Evolutionary conservation across 2,113 vertebrate species (phyloP), one percentile per base, ranked within the genome.

Genomic region (Lucifuga dentata): DNA sequence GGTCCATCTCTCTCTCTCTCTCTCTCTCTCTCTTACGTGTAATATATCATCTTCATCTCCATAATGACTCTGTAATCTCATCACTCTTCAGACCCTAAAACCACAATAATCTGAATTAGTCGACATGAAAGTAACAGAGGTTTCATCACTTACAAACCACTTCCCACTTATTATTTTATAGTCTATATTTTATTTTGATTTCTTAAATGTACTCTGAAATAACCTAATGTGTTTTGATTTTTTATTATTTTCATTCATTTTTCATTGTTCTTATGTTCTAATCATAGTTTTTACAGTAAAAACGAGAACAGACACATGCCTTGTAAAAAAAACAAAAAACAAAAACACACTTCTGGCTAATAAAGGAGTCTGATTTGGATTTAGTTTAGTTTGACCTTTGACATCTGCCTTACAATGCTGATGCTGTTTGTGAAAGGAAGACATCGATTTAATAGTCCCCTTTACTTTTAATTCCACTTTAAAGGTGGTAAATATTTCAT

Each of bases 41-140:
- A 2, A 16, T 56, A 51, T 53, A 71, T 80, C 23, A 45, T 26
- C 41, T 21, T 36, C 11, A 19, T 63, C 46, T 81, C 58, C 71
- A 63, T 64, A 48, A 29, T 57, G 55, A 65, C 53, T 61, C 62
- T 67, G 36, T 48, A 3, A 68, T 57, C 59, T 65, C 68, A 72
- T 68, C 24, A 65, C 64, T 61, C 68, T 57, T 56, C 65, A 49
- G 75, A 43, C 65, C 56, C 59, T 46, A 24, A 53, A 71, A 38
- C 24, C 40, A 56, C 46, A 1, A 15, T 3, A 0, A 11, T 21
- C 40, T 51, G 49, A 53, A 55, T 75, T 40, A 56, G 52, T 57
- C 40, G 29, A 26, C 23, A 1, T 60, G 21, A 35, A 8, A 58
- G 36, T 68, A 58, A 69, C 13, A 20, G 60, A 29, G 35, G 44